Base-by-base conservation (phyloP, 1,140 invertebrate species). In the Drosophila kikkawai region DNA sequence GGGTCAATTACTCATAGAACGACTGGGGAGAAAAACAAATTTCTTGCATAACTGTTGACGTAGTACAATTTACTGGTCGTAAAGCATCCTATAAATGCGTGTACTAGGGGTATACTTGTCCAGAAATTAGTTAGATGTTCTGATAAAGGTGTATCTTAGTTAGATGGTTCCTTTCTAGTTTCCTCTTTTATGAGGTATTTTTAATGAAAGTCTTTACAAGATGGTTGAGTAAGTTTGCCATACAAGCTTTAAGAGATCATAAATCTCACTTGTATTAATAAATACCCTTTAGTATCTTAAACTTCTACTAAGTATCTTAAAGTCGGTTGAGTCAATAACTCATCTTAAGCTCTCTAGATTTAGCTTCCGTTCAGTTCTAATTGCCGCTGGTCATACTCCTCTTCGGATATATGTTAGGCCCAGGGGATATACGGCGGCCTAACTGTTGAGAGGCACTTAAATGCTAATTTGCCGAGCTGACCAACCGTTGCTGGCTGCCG, bases 391-490 rank as follows among this genome's bases (percentile, higher is more conserved):
- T 59, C 56, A 61, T 55, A 48, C 74, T 26, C 29, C 19, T n/a
- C 58, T 65, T 26, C 32, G 26, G 60, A 44, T 58, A 17, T 75
- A 37, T 34, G 32, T 29, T 22, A 51, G n/a, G 32, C 37, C 48
- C 61, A 26, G 61, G 19, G 36, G 29, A 58, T 57, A 60, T 47
- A 15, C 17, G 26, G 22, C 11, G 17, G 68, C 37, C 53, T 73
- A 82, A 82, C 80, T 67, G 82, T 74, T 75, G 64, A 75, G 63
- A 68, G 74, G 85, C 80, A 88, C 73, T 81, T 90, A 88, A 84
- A 88, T 88, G 80, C 71, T 88, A 80, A 84, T 83, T 88, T 82
- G 39, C 65, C 65, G 26, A 32, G 42, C 74, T 55, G 82, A 76
- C 75, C 55, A 56, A 77, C 57, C 64, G 36, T 75, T 75, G 66